phyloP scores from a whole-genome alignment of 2,797 vertebrate genomes.

The Oreortyx pictus region DNA sequence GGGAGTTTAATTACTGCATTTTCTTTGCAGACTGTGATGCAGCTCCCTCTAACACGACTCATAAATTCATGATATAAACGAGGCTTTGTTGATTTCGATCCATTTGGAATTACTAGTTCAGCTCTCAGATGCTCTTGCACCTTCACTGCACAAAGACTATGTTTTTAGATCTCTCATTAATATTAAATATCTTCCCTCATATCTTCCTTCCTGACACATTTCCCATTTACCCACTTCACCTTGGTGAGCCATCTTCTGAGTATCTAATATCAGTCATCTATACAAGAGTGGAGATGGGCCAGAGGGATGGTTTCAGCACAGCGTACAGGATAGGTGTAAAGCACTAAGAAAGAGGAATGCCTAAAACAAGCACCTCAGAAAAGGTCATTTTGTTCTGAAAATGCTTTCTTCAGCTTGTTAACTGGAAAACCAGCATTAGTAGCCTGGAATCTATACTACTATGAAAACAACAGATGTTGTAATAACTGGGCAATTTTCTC shows the following conservation, averaged over 20 bases:
- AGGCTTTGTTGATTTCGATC: neutral
- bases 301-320: neutral
- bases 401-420: neutral
- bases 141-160: neutral
- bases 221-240: neutral
- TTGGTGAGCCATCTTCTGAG: neutral
- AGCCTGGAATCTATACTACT: neutral
- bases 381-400: neutral
- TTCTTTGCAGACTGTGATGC: neutral
- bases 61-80: neutral
- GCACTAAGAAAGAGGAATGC: neutral
- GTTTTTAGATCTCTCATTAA: neutral
- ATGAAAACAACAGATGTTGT: neutral
- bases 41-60: neutral
- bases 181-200: neutral
- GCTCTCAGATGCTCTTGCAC: neutral
- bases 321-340: neutral
- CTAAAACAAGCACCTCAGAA: neutral
- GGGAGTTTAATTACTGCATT: accelerated
- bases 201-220: accelerated
- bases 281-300: neutral
- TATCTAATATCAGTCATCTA: neutral
- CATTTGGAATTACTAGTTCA: neutral
- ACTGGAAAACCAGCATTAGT: neutral
- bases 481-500: neutral